phyloP scores from a whole-genome alignment of 2,797 vertebrate species.

The Oreortyx pictus region DNA sequence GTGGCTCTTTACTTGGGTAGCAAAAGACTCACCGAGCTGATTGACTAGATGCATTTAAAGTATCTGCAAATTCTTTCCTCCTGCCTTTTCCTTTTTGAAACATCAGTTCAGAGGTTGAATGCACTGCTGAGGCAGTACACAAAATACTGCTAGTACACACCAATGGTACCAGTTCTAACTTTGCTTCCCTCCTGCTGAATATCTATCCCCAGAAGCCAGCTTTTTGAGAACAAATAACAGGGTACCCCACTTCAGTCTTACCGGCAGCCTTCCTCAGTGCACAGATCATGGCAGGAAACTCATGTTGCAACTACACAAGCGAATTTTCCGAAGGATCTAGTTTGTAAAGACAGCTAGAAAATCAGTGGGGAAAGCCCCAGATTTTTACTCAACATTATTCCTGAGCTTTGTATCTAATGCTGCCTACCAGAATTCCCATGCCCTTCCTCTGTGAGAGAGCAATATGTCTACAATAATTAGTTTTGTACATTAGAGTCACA shows the following conservation, averaged over 20 bases:
- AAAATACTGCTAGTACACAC: not conserved
- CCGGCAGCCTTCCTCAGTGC: not conserved
- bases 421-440: not conserved
- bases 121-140: not conserved
- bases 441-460: not conserved
- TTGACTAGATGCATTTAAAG: not conserved
- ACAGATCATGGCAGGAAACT: not conserved
- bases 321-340: not conserved
- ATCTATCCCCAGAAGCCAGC: not conserved
- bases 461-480: not conserved
- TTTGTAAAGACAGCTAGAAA: not conserved
- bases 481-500: not conserved
- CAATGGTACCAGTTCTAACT: not conserved
- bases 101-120: not conserved
- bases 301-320: not conserved
- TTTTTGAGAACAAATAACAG: not conserved
- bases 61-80: not conserved
- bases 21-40: not conserved
- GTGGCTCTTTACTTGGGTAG: not conserved
- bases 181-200: not conserved
- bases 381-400: not conserved
- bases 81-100: not conserved
- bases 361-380: too few species aligned
- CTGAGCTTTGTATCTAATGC: not conserved
- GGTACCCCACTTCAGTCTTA: not conserved